These are phyloP conservation scores for Heliocidaris erythrogramma DNA, from an alignment of 35 echinoderm and acorn worm genomes.

Conservation along the genomic window DNA sequence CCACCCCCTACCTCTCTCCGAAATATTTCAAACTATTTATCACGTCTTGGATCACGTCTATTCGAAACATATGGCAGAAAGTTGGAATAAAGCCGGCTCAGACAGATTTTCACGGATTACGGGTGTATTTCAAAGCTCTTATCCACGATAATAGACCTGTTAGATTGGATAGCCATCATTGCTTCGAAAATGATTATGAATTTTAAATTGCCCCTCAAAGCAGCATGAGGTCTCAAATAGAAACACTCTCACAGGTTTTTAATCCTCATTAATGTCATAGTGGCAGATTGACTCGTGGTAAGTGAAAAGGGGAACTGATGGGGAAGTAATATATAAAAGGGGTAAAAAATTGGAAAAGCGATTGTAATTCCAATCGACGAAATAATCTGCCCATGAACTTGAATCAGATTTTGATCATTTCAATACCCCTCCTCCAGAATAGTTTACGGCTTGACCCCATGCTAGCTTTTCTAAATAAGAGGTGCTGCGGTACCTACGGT, in stretches of 20 bases:
- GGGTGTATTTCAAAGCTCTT: conserved; percentile 37
- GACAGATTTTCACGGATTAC: conserved; percentile 42
- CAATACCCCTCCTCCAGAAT: background rate
- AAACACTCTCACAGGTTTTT: background rate
- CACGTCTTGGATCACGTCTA: background rate
- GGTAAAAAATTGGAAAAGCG: background rate
- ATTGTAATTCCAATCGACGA: background rate
- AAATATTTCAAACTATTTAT: background rate
- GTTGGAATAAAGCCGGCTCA: conserved; percentile 2
- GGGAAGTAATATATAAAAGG: background rate
- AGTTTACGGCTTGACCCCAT: background rate
- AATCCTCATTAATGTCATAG: conserved; percentile 31
- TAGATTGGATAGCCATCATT: background rate
- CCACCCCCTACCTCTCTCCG: background rate
- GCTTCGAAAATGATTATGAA: conserved; percentile 27
- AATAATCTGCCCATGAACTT: background rate
- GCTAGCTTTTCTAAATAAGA: background rate
- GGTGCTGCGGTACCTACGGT: background rate
- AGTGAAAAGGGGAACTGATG: background rate
- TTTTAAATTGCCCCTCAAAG: conserved; percentile 17
- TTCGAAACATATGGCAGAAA: conserved; percentile 33
- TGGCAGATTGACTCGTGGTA: conserved; percentile 10
- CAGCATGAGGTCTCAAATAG: background rate
- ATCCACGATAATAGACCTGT: background rate
- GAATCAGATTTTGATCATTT: background rate